phyloP scores from a whole-genome alignment of 2,113 vertebrate genomes.

The Chaetodon trifascialis region DNA sequence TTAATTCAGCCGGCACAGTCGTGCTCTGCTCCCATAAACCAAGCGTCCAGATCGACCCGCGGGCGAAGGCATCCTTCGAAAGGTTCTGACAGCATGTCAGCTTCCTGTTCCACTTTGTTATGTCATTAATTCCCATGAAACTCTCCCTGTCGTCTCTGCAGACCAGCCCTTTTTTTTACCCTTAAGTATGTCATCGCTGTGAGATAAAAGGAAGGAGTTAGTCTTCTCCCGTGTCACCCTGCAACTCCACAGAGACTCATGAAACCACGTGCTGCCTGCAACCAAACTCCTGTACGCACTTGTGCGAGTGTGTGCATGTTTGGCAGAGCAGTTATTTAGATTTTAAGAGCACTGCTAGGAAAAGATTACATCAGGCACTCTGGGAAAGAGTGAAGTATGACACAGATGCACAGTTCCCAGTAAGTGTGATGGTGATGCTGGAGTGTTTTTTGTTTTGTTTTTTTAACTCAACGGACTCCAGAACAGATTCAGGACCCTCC shows the following conservation, averaged over 20 bases:
- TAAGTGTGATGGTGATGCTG: background rate
- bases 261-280: slow-evolving; percentile 47
- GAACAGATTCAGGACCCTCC: background rate
- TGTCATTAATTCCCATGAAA: slow-evolving; percentile 44
- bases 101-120: slow-evolving; percentile 47
- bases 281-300: slow-evolving; percentile 37
- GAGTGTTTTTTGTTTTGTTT: background rate
- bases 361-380: background rate
- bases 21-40: slow-evolving; percentile 51
- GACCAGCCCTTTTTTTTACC: slow-evolving; percentile 3
- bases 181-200: slow-evolving; percentile 30
- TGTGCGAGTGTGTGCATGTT: background rate
- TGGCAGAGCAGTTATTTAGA: slow-evolving; percentile 1
- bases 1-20: slow-evolving; percentile 52
- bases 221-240: slow-evolving; percentile 49
- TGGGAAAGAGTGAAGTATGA: background rate
- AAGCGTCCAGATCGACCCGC: slow-evolving; percentile 48
- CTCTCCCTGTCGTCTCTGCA: slow-evolving; percentile 6
- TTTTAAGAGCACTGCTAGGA: background rate
- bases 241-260: slow-evolving; percentile 51
- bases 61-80: slow-evolving; percentile 16
- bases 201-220: slow-evolving; percentile 44
- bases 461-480: background rate
- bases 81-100: slow-evolving; percentile 41
- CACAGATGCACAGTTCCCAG: background rate